These are phyloP conservation scores for Phalangium opilio DNA, from an alignment of 2,888 invertebrate species.

Conservation along the genomic window DNA sequence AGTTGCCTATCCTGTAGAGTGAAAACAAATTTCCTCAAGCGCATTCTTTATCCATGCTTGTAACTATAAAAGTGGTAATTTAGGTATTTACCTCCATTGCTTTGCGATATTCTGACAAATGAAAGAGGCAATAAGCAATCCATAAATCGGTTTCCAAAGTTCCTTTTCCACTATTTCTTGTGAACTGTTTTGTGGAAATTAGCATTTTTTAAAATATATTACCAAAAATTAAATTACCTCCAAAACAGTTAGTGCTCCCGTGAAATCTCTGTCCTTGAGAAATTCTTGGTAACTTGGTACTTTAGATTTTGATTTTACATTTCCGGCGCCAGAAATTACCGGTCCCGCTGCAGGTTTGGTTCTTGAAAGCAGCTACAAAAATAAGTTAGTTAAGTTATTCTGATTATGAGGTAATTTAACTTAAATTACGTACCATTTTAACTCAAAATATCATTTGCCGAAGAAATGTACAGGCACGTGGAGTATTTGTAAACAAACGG, in stretches of 20 bases:
- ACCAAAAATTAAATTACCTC: conserved; percentile 50
- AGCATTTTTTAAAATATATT: conserved; percentile 3
- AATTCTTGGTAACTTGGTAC: conserved; percentile 72
- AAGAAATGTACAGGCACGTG: too few species aligned
- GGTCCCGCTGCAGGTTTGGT: conserved; percentile 49
- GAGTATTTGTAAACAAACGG: too few species aligned
- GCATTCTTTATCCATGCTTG: too few species aligned
- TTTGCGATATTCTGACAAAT: conserved; percentile 79
- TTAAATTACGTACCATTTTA: too few species aligned
- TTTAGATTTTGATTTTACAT: conserved; percentile 27
- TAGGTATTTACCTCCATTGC: conserved; percentile 47
- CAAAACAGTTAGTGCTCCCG: conserved; percentile 78
- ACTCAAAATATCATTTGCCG: too few species aligned
- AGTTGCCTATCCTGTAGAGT: too few species aligned
- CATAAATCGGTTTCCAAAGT: conserved; percentile 52
- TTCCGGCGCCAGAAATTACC: conserved; percentile 19
- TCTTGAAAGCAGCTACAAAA: conserved; percentile 56
- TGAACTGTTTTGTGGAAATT: conserved; percentile 41
- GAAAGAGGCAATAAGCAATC: conserved; percentile 91
- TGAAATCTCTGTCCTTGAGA: conserved; percentile 73
- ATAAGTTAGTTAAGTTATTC: too few species aligned
- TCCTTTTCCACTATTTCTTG: conserved; percentile 37
- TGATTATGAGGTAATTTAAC: too few species aligned
- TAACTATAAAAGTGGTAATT: too few species aligned
- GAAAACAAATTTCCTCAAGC: too few species aligned